Base-by-base conservation (phyloP, 2,888 invertebrate species). In the Sipha maydis region DNA sequence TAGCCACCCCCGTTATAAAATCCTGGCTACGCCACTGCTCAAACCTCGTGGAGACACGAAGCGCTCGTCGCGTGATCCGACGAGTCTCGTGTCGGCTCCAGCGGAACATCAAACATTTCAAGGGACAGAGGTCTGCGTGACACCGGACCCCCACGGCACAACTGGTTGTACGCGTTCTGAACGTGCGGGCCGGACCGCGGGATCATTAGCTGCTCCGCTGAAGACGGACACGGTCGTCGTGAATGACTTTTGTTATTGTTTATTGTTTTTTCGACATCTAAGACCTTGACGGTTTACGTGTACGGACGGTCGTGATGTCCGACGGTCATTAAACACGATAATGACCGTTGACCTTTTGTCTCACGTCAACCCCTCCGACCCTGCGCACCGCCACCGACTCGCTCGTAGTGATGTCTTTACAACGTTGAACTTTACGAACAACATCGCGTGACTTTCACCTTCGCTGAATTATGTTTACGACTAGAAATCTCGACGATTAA, bases 301-400 rank as follows among this genome's bases (percentile, higher is more conserved):
- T 31, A 17, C 61, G 61, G 61, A 25, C 61, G 56, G 5, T 8
- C 34, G 34, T n/a, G n/a, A 79, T 25, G 56, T 28, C 34, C 34
- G 25, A 80, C 34, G 80, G 61, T 67, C 80, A 67, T 67, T 80
- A 80, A 61, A 80, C 38, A 67, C 56, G 56, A 31, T 71, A 71
- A 71, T 17, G 71, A 71, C 31, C 2, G 17, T 31, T 71, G 71
- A 71, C 71, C 28, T 28, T 71, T 71, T 31, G 28, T 71, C 3
- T n/a, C 8, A 14, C 28, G 28, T 71, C 28, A 11, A 28, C 17
- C 28, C 11, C 28, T 25, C 25, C 25, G 4, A 61, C 25, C 21
- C 21, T 21, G 61, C 8, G 4, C 1, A 21, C 19, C 56, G 1
- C 11, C 8, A 0, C 28, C 17, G 28, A 9, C 31, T 14, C 71